Conservation (phyloP, 2,888 invertebrate species). For the Erebia aethiops region DNA sequence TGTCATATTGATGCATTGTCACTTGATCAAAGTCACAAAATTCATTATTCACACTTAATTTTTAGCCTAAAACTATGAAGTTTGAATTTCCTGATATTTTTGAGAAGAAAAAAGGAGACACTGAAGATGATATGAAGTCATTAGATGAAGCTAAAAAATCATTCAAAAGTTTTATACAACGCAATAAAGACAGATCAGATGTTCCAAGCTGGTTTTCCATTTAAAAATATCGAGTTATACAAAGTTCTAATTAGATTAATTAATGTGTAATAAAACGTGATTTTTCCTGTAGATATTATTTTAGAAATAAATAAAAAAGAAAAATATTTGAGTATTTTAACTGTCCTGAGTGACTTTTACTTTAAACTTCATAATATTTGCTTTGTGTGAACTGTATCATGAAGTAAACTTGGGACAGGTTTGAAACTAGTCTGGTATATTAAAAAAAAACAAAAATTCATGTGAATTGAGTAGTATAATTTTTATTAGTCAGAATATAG, state of each 20-base stretch:
- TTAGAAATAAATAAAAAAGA: not conserved
- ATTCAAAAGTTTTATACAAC: slow-evolving; percentile 83
- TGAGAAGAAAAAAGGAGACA: slow-evolving; percentile 76
- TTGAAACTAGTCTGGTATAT: too few relatives aligned
- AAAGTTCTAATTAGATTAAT: slow-evolving; percentile 15
- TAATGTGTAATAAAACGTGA: not conserved
- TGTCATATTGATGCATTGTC: too few relatives aligned
- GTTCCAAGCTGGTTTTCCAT: slow-evolving; percentile 91
- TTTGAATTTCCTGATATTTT: slow-evolving; percentile 92
- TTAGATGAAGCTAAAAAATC: slow-evolving; percentile 85
- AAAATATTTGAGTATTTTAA: too few relatives aligned
- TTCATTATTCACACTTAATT: not conserved
- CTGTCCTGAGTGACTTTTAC: too few relatives aligned
- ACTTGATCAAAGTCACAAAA: too few relatives aligned
- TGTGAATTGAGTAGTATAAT: too few relatives aligned
- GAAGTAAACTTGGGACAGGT: too few relatives aligned
- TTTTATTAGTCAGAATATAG: too few relatives aligned
- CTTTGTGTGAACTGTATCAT: too few relatives aligned
- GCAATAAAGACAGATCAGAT: slow-evolving; percentile 87
- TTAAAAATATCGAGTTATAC: slow-evolving; percentile 57
- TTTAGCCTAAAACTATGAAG: slow-evolving; percentile 86
- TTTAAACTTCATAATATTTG: too few relatives aligned
- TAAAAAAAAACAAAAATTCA: too few relatives aligned
- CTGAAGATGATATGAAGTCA: slow-evolving; percentile 83
- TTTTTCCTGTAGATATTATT: not conserved